These are phyloP conservation scores for Gopherus flavomarginatus DNA, from an alignment of 2,113 vertebrate species.

Conservation along the genomic window DNA sequence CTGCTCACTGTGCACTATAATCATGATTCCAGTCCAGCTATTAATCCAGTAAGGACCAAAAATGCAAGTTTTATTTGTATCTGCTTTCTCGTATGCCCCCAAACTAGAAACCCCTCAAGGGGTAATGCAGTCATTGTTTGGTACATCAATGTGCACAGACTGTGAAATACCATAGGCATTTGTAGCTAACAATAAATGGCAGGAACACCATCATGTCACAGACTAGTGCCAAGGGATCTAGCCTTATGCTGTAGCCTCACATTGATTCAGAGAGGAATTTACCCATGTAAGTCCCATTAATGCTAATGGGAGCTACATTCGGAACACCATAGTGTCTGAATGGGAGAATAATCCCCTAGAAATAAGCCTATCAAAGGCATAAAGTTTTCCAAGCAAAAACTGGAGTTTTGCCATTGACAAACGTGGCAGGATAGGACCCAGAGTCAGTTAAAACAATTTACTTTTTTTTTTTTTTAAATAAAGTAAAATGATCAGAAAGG, in stretches of 20 bases:
- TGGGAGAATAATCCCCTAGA: not conserved
- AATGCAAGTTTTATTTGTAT: not conserved
- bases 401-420: not conserved
- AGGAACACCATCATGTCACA: not conserved
- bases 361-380: not conserved
- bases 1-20: not conserved
- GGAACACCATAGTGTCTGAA: not conserved
- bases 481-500: not conserved
- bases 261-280: not conserved
- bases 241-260: not conserved
- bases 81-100: not conserved
- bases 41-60: not conserved
- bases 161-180: not conserved
- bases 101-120: not conserved
- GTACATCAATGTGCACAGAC: not conserved
- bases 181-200: not conserved
- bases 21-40: not conserved
- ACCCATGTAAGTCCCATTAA: not conserved
- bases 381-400: not conserved
- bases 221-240: not conserved
- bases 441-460: not conserved
- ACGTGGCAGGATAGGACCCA: not conserved
- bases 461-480: not conserved
- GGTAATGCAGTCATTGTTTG: accelerated
- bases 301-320: accelerated